phyloP scores from a whole-genome alignment of 2,797 vertebrate species.

The Chaetophractus vellerosus region DNA sequence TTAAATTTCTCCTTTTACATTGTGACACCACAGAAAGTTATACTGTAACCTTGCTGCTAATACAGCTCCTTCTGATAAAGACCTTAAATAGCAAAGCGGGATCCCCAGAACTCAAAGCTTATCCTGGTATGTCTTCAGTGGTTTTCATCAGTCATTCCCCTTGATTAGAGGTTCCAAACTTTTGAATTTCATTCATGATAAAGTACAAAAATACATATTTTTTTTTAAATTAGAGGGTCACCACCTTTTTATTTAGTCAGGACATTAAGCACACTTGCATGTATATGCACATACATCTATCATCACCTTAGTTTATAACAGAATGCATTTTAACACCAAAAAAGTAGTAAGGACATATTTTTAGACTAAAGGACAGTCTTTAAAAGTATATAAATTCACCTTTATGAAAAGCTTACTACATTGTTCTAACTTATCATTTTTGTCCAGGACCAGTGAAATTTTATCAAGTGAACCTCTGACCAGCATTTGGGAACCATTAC shows the following conservation, averaged over 20 bases:
- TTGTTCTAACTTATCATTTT: not conserved
- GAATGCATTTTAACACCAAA: slow-evolving; percentile 17
- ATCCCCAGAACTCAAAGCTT: slow-evolving; percentile 9
- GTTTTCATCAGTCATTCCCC: not conserved
- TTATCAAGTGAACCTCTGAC: not conserved
- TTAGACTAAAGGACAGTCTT: not conserved
- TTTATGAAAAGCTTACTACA: not conserved
- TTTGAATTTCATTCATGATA: slow-evolving; percentile 27
- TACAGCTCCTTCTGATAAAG: not conserved
- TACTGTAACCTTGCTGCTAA: not conserved
- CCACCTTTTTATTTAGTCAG: not conserved
- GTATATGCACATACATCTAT: not conserved
- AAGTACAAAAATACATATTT: not conserved
- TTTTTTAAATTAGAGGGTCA: not conserved
- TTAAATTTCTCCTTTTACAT: not conserved
- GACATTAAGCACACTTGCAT: not conserved
- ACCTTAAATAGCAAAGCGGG: not conserved
- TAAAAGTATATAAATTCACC: not conserved
- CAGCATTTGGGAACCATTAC: not conserved
- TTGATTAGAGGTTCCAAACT: not conserved
- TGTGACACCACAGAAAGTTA: not conserved
- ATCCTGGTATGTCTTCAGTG: not conserved
- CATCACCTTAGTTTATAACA: not conserved
- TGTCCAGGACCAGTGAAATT: not conserved
- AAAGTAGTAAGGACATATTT: not conserved